Evolutionary conservation across 2,113 vertebrate genomes (phyloP), one percentile per base, ranked within the genome.

Genomic region (Mesoclemmys tuberculata): DNA sequence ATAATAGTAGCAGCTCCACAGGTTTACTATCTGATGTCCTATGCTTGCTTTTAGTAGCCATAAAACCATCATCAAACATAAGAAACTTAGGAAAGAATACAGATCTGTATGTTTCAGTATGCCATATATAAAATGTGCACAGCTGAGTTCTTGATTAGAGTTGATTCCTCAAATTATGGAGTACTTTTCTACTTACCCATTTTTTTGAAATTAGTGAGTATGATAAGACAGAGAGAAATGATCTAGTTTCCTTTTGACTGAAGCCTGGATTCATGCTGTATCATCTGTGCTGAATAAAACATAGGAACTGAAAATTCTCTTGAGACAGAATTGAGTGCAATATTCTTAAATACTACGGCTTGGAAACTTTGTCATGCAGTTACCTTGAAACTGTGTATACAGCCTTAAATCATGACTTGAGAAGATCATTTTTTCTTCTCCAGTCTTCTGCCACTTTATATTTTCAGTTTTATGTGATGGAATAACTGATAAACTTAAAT

Each of bases 401-500:
- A 98, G 99, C 99, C 99, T 99, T 99, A 99, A 99, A 98, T 98
- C 97, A 80, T 2, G 93, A 94, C 97, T 88, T 96, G 97, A 96
- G 98, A 95, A 92, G 97, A 93, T 14, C 80, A 31, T 88, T 58
- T 77, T 82, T 75, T 95, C 97, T 97, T 95, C 97, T 97, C 96
- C 84, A 77, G 97, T 95, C 96, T 95, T 97, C 97, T 98, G 98
- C 97, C 98, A 97, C 97, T 96, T 96, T 93, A 96, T 90, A 18
- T 96, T 97, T 98, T 96, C 97, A 95, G 95, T 97, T 98, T 81
- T 84, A 29, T 29, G 89, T 90, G 96, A 84, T 93, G 97, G 97
- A 96, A 80, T 87, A 94, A 85, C 84, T 49, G 94, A 78, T 93
- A 92, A n/a, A 90, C 44, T 88, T 16, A 85, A 84, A 84, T 80